Evolutionary conservation across 2,797 vertebrate genomes (phyloP).

Genomic region (Melanotaenia boesemani): DNA sequence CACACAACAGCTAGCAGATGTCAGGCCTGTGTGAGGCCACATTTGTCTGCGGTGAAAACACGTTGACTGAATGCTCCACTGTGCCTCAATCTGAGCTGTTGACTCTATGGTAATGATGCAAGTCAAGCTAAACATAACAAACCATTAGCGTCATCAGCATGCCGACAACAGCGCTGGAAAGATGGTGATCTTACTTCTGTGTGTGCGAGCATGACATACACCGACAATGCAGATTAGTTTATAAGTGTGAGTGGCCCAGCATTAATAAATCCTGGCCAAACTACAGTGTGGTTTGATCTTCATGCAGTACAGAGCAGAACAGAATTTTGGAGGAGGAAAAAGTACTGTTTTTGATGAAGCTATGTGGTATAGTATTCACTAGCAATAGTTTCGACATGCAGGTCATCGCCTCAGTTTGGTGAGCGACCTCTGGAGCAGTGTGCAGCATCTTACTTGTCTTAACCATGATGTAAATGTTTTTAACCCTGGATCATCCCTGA

Average conservation of each 20-base stretch:
- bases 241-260: conserved; percentile 25
- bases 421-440: conserved; percentile 2
- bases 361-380: not conserved
- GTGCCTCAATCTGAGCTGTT: conserved; percentile 80
- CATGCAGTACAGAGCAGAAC: not conserved
- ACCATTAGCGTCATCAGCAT: conserved; percentile 76
- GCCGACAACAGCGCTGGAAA: conserved; percentile 54
- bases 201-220: conserved; percentile 45
- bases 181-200: conserved; percentile 59
- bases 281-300: conserved; percentile 22
- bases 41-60: conserved; percentile 74
- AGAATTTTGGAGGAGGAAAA: not conserved
- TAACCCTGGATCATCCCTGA: conserved; percentile 8
- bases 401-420: not conserved
- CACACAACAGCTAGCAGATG: conserved; percentile 76
- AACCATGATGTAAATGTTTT: not conserved
- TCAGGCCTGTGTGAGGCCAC: conserved; percentile 75
- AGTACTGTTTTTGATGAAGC: not conserved
- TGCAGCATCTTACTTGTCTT: conserved; percentile 15
- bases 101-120: conserved; percentile 82
- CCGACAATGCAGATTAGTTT: conserved; percentile 66
- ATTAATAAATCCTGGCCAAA: conserved; percentile 49
- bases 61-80: conserved; percentile 69
- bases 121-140: conserved; percentile 83
- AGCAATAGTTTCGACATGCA: not conserved